phyloP scores from a whole-genome alignment of 2,888 invertebrate genomes.

The Sminthurinus aureus region DNA sequence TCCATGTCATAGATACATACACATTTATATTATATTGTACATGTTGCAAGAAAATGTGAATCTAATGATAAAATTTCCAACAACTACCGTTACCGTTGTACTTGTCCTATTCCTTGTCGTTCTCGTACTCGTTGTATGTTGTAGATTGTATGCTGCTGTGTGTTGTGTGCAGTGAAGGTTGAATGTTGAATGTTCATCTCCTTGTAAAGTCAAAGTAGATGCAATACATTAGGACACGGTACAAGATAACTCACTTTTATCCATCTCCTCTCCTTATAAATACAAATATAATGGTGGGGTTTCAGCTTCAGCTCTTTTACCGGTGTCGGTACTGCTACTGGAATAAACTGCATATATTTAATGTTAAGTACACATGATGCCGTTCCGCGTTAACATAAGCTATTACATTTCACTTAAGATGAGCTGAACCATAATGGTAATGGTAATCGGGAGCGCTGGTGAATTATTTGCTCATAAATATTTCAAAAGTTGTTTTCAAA shows the following conservation, averaged over 20 bases:
- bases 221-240: no score
- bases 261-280: background rate
- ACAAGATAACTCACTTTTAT: no score
- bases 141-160: no score
- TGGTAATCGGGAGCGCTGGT: background rate
- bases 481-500: background rate
- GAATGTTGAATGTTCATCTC: no score
- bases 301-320: background rate
- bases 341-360: background rate
- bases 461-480: slow-evolving; percentile 6
- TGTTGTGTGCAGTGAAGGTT: no score
- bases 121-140: no score
- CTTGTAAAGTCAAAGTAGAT: no score
- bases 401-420: slow-evolving; percentile 12
- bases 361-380: background rate
- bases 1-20: background rate
- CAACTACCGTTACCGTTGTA: no score
- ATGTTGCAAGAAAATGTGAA: background rate
- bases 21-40: background rate
- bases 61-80: no score
- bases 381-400: background rate
- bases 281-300: background rate
- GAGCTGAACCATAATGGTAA: background rate
- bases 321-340: background rate
- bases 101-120: no score